Conservation (phyloP, 2,888 invertebrate genomes). For the Xanthorhoe spadicearia region DNA sequence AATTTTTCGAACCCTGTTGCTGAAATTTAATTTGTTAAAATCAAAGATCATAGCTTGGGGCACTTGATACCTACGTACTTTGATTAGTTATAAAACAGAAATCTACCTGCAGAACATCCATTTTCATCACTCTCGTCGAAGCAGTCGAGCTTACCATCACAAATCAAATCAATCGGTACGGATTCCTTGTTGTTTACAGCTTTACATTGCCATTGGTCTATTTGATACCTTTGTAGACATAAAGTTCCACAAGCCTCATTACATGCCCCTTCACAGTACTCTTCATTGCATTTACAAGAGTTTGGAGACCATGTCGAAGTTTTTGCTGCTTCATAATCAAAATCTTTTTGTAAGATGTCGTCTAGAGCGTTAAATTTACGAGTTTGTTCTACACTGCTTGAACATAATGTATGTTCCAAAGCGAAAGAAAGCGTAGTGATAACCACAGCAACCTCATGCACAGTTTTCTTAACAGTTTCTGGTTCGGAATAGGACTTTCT, state of each 20-base stretch:
- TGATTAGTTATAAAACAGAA: background rate
- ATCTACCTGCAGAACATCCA: conserved; percentile 58
- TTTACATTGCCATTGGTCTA: conserved; percentile 62
- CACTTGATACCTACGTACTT: background rate
- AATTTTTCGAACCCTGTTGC: conserved; percentile 54
- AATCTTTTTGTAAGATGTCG: background rate
- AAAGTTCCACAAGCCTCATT: conserved; percentile 56
- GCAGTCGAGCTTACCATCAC: conserved; percentile 77
- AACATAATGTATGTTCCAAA: conserved; percentile 59
- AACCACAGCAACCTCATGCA: conserved; percentile 55
- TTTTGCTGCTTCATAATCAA: conserved; percentile 4
- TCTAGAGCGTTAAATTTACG: conserved; percentile 21
- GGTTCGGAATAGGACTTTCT: conserved; percentile 22
- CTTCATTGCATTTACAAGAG: conserved; percentile 57
- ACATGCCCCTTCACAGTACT: conserved; percentile 56
- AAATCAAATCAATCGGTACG: conserved; percentile 60
- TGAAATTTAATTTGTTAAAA: conserved; percentile 35
- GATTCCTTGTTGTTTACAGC: conserved; percentile 51
- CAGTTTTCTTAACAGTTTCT: conserved; percentile 39
- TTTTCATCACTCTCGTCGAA: conserved; percentile 70
- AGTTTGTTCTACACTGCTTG: conserved; percentile 20
- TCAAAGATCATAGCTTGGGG: too few relatives aligned
- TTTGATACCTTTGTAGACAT: conserved; percentile 62
- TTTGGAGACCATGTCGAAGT: conserved; percentile 45
- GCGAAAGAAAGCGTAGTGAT: conserved; percentile 57